Base-by-base conservation (phyloP, 2,888 invertebrate genomes). In the Himalopsyche anomala region DNA sequence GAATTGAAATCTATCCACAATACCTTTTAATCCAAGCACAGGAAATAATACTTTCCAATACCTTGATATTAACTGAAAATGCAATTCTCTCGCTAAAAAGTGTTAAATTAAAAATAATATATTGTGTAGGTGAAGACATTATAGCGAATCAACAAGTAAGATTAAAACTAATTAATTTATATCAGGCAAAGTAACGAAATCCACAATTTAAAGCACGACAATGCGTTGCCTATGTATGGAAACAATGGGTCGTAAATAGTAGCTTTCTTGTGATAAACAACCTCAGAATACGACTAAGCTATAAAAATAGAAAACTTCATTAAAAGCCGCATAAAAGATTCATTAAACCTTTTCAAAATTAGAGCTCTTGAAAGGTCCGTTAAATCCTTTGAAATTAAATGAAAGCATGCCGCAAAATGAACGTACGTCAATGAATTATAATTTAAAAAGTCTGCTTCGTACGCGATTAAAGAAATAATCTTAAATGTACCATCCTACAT, bases 301-400 rank as follows among this genome's bases (percentile, higher is more conserved):
- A 62, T 62, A 62, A 62, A 62, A 62, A 62, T 62, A 62, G 62
- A 62, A 62, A 62, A 62, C 62, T 62, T 62, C 62, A 62, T 62
- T 62, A 62, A 62, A 62, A 19, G 19, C 19, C 62, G 28, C 62
- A 62, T 62, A 62, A 62, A 62, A 62, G 62, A 62, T 62, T 62
- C 62, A 62, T 62, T 62, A 62, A 62, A 19, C 62, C 62, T 62
- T 62, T 62, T 62, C 62, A 62, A 62, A n/a, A 62, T 62, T 19
- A 62, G 62, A 19, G 19, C 62, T 62, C 19, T 28, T 62, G 19
- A 62, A 19, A 62, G 62, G 62, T 19, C 19, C 28, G 62, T 62
- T 62, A 62, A 62, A 19, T 28, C 62, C 62, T 62, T 62, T 62
- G 62, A 62, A 62, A 62, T 62, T 15, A 51, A 51, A 51, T 51